Evolutionary conservation across 1,140 invertebrate species (phyloP).

Genomic region (Penaeus indicus): DNA sequence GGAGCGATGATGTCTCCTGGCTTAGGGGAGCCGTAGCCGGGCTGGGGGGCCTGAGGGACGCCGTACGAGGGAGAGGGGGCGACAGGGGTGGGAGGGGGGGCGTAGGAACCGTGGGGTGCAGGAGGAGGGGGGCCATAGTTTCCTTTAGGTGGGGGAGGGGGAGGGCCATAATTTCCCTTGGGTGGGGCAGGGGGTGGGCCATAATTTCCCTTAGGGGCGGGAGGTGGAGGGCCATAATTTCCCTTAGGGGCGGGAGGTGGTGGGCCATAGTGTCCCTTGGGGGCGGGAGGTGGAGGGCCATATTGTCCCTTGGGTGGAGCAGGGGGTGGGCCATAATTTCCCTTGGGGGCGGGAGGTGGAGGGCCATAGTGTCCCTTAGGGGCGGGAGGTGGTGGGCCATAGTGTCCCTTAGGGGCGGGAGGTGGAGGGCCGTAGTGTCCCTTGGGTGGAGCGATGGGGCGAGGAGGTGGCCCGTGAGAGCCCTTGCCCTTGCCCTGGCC

Average conservation of each 20-base stretch:
- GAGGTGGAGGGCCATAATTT: neutral
- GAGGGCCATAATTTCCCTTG: neutral
- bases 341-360: neutral
- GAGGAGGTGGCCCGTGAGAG: constrained; percentile 6
- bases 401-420: neutral
- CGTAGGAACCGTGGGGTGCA: constrained; percentile 2
- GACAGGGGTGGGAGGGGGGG: neutral
- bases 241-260: neutral
- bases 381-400: neutral
- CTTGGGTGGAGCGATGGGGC: neutral
- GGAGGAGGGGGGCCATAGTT: neutral
- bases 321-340: constrained; percentile 1
- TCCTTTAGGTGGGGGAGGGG: neutral
- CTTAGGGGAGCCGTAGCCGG: constrained; percentile 36
- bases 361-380: neutral
- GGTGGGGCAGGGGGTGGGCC: constrained; percentile 1
- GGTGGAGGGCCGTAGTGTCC: neutral
- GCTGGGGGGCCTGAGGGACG: neutral
- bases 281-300: neutral
- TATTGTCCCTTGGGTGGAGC: neutral
- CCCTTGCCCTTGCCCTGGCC: neutral
- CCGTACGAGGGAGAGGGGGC: constrained; percentile 10
- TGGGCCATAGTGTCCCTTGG: neutral
- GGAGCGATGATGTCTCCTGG: constrained; percentile 9
- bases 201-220: neutral